Evolutionary conservation across 2,113 vertebrate genomes (phyloP).

Genomic region (Micronisus gabar): DNA sequence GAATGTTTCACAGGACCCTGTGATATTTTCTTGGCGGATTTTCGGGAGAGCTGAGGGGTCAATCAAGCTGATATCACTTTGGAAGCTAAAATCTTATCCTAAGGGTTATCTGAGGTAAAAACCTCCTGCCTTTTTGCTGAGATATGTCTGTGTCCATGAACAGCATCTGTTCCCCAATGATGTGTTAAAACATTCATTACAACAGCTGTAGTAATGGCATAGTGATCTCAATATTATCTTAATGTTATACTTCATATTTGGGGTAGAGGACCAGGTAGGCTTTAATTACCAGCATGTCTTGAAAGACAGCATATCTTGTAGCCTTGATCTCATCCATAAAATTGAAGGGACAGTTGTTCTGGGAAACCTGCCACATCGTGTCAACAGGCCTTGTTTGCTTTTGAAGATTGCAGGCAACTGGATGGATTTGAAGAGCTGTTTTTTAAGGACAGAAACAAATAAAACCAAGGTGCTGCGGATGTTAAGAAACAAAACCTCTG

Average conservation of each 20-base stretch:
- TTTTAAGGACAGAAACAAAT: background rate
- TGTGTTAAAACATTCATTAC: background rate
- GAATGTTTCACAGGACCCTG: background rate
- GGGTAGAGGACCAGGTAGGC: background rate
- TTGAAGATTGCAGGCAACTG: background rate
- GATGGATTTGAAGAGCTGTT: background rate
- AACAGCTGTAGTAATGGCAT: background rate
- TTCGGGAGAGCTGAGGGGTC: background rate
- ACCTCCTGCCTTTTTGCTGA: background rate
- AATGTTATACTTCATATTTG: background rate
- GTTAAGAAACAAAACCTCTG: background rate
- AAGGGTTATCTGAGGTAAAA: background rate
- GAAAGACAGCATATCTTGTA: background rate
- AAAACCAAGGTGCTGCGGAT: background rate
- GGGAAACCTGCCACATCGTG: background rate
- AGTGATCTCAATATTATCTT: background rate
- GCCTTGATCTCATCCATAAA: background rate
- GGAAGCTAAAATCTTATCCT: background rate
- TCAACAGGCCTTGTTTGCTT: background rate
- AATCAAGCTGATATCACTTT: background rate
- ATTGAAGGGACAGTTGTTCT: background rate
- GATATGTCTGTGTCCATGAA: background rate
- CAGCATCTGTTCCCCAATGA: background rate
- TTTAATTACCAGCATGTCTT: background rate
- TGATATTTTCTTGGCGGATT: background rate